Evolutionary conservation across 2,113 vertebrate species (phyloP), one percentile per base, ranked within the genome.

Genomic region (Ariopsis seemanni): DNA sequence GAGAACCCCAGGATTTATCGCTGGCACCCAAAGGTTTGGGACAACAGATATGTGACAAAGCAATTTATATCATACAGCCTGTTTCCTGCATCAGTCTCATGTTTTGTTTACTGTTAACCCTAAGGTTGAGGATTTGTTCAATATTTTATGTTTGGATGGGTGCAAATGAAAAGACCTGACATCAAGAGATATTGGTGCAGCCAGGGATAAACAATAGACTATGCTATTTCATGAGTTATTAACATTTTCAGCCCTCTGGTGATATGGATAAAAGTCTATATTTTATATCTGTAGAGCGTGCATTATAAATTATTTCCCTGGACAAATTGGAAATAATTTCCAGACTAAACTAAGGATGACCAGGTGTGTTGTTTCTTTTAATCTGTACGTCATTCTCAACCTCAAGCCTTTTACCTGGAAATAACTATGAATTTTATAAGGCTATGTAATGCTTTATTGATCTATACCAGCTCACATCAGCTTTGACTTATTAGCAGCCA

Each of bases 401-500:
- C 42, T 86, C 25, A 57, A 81, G 53, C 7, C 22, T 85, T 52
- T 78, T 58, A 27, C 50, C 27, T 30, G 71, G 3, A 75, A 60
- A 85, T 60, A 48, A 80, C 67, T 30, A 20, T 63, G 79, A 63
- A 27, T 87, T 74, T 82, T 55, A 10, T 74, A 71, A 20, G 84
- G 34, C 53, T 55, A 82, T 53, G 30, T 85, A 86, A n/a, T 78
- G 71, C 55, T 58, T 86, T 79, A 86, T 89, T 71, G 74, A 89
- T 89, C 71, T 67, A 52, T 50, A 55, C 30, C 69, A 52, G n/a
- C 60, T 69, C 80, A 79, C 53, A 75, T 77, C 69, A 69, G 80
- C 81, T 83, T 83, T 83, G 86, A 87, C 50, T 53, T 87, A 82
- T 83, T 83, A 87, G 58, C 82, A 72, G 63, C 63, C 42, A 53